Evolutionary conservation across 2,888 invertebrate species (phyloP).

Genomic region (Crossocerus cetratus): DNA sequence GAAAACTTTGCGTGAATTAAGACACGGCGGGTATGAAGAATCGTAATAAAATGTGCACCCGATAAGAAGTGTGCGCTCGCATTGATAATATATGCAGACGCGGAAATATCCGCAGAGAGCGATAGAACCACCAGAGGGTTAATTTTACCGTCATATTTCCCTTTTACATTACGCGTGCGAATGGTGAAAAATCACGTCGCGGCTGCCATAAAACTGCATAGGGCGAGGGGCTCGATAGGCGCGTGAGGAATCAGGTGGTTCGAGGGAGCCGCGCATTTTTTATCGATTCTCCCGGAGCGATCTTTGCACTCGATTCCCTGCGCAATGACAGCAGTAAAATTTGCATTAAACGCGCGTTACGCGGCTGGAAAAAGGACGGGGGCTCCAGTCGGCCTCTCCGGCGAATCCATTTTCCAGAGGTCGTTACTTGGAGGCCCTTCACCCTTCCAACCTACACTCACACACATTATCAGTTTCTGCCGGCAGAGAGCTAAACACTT

Average conservation of each 20-base stretch:
- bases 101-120: too few species aligned
- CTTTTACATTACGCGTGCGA: constrained; percentile 2
- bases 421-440: not conserved
- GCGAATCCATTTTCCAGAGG: constrained; percentile 1
- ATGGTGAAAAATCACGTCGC: constrained; percentile 1
- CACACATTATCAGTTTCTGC: too few species aligned
- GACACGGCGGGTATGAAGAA: too few species aligned
- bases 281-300: constrained; percentile 1
- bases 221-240: too few species aligned
- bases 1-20: too few species aligned
- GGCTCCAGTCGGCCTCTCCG: not conserved
- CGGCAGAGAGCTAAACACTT: too few species aligned
- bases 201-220: not conserved
- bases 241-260: too few species aligned
- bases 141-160: not conserved
- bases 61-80: too few species aligned
- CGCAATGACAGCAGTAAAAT: constrained; percentile 5
- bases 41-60: too few species aligned
- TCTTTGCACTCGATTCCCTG: constrained; percentile 1
- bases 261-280: not conserved
- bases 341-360: constrained; percentile 9
- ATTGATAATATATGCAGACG: too few species aligned
- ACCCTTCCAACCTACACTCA: too few species aligned
- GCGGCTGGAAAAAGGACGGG: not conserved
- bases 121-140: not conserved